Conservation (phyloP, 1,140 invertebrate genomes). For the Aleiodes sp. region DNA sequence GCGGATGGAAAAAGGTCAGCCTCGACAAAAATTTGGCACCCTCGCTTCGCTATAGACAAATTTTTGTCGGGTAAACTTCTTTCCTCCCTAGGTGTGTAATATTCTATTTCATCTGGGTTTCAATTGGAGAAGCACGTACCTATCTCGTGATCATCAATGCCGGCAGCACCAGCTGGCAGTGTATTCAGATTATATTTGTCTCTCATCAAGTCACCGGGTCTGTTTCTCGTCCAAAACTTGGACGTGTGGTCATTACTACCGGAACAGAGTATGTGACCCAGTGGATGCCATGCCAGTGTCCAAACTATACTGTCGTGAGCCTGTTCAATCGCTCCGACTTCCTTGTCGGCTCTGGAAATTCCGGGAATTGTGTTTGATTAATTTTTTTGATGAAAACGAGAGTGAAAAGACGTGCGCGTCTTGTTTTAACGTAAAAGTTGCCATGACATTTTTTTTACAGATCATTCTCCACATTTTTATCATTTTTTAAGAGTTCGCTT, state of each 20-base stretch:
- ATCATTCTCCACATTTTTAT: too few species aligned
- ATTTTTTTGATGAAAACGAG: too few species aligned
- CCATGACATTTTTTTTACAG: too few species aligned
- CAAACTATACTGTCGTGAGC: conserved; percentile 99
- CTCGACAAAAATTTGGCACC: too few species aligned
- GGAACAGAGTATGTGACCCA: conserved; percentile 98
- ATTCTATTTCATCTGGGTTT: too few species aligned
- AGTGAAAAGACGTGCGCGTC: too few species aligned
- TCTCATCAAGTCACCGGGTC: conserved; percentile 97
- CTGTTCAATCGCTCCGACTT: conserved; percentile 97
- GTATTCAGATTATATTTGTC: conserved; percentile 98
- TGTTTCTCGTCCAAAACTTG: conserved; percentile 99
- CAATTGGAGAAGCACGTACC: conserved; percentile 59
- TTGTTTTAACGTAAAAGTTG: too few species aligned
- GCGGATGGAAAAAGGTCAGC: too few species aligned
- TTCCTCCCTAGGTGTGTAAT: too few species aligned
- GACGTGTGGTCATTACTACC: conserved; percentile 98
- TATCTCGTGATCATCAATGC: conserved; percentile 78
- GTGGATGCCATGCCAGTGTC: conserved; percentile 98
- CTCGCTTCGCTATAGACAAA: too few species aligned
- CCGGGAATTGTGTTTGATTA: conserved; percentile 32
- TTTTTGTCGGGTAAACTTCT: too few species aligned
- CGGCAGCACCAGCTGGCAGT: conserved; percentile 78
- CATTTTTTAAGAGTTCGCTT: too few species aligned
- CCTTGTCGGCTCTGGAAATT: conserved; percentile 90